Base-by-base conservation (phyloP, 2,888 invertebrate genomes). In the Phaedon cochleariae region DNA sequence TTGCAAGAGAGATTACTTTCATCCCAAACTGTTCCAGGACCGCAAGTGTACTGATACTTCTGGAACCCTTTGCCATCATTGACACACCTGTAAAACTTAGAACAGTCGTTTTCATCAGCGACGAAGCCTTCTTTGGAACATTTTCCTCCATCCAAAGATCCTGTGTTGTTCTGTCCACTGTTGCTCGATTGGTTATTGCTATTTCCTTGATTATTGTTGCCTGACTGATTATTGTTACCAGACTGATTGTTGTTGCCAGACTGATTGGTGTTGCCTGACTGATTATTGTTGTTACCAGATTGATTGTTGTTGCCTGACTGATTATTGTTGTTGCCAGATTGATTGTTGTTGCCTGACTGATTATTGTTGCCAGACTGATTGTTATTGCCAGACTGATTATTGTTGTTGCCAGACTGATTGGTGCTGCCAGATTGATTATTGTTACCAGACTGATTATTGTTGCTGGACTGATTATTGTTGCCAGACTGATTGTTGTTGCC, bases 11-110 rank as follows among this genome's bases (percentile, higher is more conserved):
- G 84, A 62, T 88, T 82, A 58, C 85, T 83, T 62, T 88, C 86
- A 83, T 92, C 92, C 93, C 93, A 94, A 37, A 91, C 90, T 6
- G 93, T 94, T 55, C 92, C 92, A 63, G 90, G 87, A 1, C 89
- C 90, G 81, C 94, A 94, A 15, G 84, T 85, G 80, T 92, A 94
- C 67, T 92, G 90, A 78, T 91, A 90, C 81, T 87, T 89, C 52
- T 83, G 88, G 73, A 85, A 90, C 1, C 85, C 85, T 22, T 86
- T 83, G 0, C 88, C 88, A 76, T 87, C 86, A 64, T 86, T 85
- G 18, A 92, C 92, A 81, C 94, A 94, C 72, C 93, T 87, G 79
- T 92, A 92, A 84, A 93, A 94, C 79, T 90, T 91, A 65, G 86
- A 88, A 77, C 93, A 94, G 76, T 93, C 87, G 46, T 84, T 83